Conservation (phyloP, 2,888 invertebrate species). For the Clistopyga incitator region DNA sequence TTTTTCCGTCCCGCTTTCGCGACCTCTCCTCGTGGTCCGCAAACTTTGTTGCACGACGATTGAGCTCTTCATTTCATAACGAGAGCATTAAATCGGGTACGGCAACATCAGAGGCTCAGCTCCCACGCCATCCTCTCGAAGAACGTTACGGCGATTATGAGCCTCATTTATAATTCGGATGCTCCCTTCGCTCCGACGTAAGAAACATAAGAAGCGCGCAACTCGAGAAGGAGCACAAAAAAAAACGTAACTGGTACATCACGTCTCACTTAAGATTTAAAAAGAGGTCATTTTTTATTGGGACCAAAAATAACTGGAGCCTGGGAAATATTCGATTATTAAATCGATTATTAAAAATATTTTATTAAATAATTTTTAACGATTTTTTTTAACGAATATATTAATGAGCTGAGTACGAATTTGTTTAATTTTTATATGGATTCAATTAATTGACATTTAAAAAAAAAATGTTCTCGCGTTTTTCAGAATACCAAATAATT, state of each 20-base stretch:
- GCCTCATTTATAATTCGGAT: conserved; percentile 35
- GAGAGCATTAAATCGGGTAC: conserved; percentile 33
- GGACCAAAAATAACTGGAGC: too few species aligned
- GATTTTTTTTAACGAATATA: too few species aligned
- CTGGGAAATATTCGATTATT: too few species aligned
- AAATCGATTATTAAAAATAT: too few species aligned
- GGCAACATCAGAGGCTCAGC: background rate
- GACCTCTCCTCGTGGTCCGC: background rate
- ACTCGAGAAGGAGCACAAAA: background rate
- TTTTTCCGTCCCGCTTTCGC: background rate
- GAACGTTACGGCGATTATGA: conserved; percentile 33
- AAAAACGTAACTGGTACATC: background rate
- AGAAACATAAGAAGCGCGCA: background rate
- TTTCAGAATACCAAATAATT: too few species aligned
- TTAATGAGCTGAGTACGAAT: too few species aligned
- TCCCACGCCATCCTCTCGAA: conserved; percentile 48
- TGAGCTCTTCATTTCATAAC: conserved; percentile 43
- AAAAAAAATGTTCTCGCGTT: too few species aligned
- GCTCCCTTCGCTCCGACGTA: background rate
- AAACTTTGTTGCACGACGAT: conserved; percentile 23
- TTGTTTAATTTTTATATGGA: too few species aligned
- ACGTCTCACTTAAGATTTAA: background rate
- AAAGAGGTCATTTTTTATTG: background rate
- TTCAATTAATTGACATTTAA: too few species aligned
- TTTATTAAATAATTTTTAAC: too few species aligned